A percentile compares a stretch with the other conserved stretches of the same genome.
Conservation (phyloP, 2,797 vertebrate genomes). For the Orestias chungarensis region DNA sequence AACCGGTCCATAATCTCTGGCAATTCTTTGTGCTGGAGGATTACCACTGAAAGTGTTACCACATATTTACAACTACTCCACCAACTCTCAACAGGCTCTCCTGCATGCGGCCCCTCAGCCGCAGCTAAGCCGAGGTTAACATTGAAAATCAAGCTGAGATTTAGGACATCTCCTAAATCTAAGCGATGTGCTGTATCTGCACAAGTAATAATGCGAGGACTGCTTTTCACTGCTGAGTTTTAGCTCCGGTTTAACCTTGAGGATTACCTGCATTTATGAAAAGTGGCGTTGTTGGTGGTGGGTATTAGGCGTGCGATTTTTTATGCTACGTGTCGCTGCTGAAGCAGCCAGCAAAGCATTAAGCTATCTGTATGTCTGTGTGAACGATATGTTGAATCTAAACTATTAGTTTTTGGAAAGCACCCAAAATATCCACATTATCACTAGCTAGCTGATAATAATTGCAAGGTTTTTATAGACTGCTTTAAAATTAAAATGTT, state of each 20-base stretch:
- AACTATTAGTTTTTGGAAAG: not conserved
- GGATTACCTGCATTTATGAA: conserved; percentile 77
- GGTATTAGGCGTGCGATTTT: not conserved
- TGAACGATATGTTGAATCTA: not conserved
- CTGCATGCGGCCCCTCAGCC: conserved; percentile 71
- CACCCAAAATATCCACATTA: not conserved
- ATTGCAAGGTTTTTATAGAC: not conserved
- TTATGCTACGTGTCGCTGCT: not conserved
- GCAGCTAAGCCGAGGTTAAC: conserved; percentile 81
- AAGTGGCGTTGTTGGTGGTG: not conserved
- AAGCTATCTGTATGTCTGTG: not conserved
- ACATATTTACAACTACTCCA: conserved; percentile 84
- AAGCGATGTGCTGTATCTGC: conserved; percentile 57
- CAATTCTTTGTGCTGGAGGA: conserved; percentile 82
- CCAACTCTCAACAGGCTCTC: conserved; percentile 83
- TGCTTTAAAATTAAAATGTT: not conserved
- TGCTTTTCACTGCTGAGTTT: conserved; percentile 57
- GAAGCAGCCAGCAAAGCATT: not conserved
- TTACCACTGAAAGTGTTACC: conserved; percentile 83
- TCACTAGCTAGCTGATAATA: not conserved
- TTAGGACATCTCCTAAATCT: conserved; percentile 77
- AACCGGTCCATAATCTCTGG: conserved; percentile 82
- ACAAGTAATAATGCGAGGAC: conserved; percentile 49
- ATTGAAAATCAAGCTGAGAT: conserved; percentile 79
- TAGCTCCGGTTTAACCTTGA: conserved; percentile 63